phyloP scores from a whole-genome alignment of 1,140 invertebrate species.

The Eriosoma lanigerum region DNA sequence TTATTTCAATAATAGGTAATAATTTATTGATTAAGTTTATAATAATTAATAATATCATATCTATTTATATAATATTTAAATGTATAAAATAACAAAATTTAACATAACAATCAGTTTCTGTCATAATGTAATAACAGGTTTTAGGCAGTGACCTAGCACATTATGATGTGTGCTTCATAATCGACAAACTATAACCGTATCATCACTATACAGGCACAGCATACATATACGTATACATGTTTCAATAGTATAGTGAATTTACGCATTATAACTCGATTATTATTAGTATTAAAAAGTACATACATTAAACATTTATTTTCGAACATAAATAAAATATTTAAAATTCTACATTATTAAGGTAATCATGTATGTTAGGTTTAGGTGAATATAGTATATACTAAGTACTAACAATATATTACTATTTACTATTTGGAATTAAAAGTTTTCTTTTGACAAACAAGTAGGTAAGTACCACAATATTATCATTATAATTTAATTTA shows the following conservation, averaged over 20 bases:
- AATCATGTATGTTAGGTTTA: too few species aligned
- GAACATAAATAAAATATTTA: too few species aligned
- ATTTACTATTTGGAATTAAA: too few species aligned
- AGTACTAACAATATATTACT: not conserved
- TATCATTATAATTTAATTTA: too few species aligned
- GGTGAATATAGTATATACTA: too few species aligned
- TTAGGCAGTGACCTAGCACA: slow-evolving; percentile 17
- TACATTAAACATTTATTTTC: slow-evolving; percentile 16
- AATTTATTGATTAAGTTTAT: too few species aligned
- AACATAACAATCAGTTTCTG: not conserved
- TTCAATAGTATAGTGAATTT: slow-evolving; percentile 20
- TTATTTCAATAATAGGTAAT: too few species aligned
- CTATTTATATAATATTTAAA: not conserved
- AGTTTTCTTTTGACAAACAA: too few species aligned
- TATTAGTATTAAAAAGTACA: not conserved
- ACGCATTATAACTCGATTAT: not conserved
- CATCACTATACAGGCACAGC: not conserved
- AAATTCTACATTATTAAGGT: too few species aligned
- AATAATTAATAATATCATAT: not conserved
- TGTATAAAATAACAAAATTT: slow-evolving; percentile 14
- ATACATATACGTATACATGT: slow-evolving; percentile 1
- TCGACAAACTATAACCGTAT: slow-evolving; percentile 8
- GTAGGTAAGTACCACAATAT: too few species aligned
- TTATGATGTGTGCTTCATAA: not conserved
- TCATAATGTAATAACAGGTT: slow-evolving; percentile 1